A percentile compares a stretch with the other conserved stretches of the same genome.
Evolutionary conservation across 2,888 invertebrate species (phyloP).

Genomic region (Parnassius apollo): DNA sequence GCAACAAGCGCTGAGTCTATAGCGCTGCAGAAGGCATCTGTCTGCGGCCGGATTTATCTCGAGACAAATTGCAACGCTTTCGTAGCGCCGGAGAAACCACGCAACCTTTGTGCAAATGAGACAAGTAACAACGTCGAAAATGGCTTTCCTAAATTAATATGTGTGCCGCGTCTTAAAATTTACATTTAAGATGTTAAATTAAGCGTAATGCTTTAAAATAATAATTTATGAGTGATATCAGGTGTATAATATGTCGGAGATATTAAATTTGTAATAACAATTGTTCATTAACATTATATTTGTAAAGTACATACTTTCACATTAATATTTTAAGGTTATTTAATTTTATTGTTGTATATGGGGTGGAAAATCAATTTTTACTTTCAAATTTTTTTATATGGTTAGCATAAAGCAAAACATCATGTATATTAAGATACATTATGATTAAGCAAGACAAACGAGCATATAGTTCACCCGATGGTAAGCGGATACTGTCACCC

Average conservation of each 20-base stretch:
- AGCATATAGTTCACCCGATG: no score
- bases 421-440: no score
- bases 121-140: conserved; percentile 62
- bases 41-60: conserved; percentile 71
- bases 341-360: no score
- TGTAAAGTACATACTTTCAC: no score
- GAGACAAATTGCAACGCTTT: conserved; percentile 67
- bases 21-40: conserved; percentile 62
- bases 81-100: conserved; percentile 26
- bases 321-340: no score
- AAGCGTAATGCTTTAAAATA: conserved; percentile 7
- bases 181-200: conserved; percentile 26
- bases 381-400: no score
- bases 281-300: no score
- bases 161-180: conserved; percentile 47
- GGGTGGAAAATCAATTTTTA: no score
- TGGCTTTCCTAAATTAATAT: conserved; percentile 63
- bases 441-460: no score
- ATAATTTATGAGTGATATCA: background rate
- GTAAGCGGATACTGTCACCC: no score
- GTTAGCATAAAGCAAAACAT: no score
- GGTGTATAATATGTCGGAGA: background rate
- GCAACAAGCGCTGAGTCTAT: conserved; percentile 47
- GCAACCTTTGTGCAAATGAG: conserved; percentile 43
- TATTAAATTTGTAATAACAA: background rate